Percentiles rank a stretch among this genome's conserved stretches.
These are phyloP conservation scores for Pseudorectes ferrugineus DNA, from an alignment of 2,113 vertebrate genomes.

Conservation along the genomic window DNA sequence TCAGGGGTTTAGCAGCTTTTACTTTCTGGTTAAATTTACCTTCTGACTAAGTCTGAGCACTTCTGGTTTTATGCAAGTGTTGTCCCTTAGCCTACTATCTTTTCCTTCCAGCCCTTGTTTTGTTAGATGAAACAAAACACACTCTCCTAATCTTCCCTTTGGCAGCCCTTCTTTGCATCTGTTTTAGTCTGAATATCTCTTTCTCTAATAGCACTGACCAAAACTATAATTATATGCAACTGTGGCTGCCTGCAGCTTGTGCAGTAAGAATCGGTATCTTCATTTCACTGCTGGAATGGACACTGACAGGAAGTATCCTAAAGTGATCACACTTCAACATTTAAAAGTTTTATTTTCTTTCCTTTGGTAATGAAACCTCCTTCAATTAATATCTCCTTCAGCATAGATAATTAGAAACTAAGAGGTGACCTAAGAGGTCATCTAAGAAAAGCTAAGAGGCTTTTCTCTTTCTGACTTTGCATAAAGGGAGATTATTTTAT, in stretches of 20 bases:
- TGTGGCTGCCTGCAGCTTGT: background rate
- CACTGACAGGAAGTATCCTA: background rate
- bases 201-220: background rate
- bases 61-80: background rate
- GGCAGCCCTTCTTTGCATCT: constrained; percentile 29
- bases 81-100: background rate
- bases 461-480: background rate
- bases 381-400: background rate
- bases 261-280: background rate
- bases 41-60: background rate
- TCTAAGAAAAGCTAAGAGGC: background rate
- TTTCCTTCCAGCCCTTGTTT: background rate
- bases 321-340: background rate
- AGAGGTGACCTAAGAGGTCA: background rate
- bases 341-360: background rate
- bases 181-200: background rate
- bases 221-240: constrained; percentile 9
- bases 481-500: background rate
- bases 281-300: background rate
- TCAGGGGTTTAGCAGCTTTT: background rate
- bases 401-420: background rate
- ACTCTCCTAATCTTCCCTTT: background rate
- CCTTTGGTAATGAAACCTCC: background rate
- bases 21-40: background rate
- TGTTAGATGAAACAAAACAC: background rate